These are phyloP conservation scores for Idris sp. DNA, from an alignment of 1,140 invertebrate species.

Conservation along the genomic window DNA sequence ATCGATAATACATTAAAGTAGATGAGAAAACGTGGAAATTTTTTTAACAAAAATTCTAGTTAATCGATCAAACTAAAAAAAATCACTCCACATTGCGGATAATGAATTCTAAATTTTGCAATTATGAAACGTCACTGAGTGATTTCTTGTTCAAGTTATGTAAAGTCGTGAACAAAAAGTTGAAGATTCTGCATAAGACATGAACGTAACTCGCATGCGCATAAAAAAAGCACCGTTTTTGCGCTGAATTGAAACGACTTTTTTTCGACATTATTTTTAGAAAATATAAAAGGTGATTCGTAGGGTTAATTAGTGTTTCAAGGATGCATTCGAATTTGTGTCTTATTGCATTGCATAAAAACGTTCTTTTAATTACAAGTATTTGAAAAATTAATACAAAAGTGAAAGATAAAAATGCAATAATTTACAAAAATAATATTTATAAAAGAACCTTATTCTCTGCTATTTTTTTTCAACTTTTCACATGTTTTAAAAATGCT, in stretches of 20 bases:
- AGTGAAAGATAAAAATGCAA: no score
- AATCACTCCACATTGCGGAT: constrained; percentile 50
- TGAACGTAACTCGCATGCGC: constrained; percentile 30
- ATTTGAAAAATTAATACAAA: no score
- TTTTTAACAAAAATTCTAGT: constrained; percentile 41
- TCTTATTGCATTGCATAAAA: constrained; percentile 16
- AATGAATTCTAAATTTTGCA: constrained; percentile 60
- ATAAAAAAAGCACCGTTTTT: constrained; percentile 52
- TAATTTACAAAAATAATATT: no score
- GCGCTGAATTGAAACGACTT: constrained; percentile 49
- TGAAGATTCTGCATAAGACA: constrained; percentile 60
- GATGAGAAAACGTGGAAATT: constrained; percentile 34
- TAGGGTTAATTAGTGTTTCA: constrained; percentile 58
- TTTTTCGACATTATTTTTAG: constrained; percentile 54
- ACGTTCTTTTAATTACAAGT: constrained; percentile 2
- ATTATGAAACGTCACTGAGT: constrained; percentile 48
- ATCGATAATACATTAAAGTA: constrained; percentile 29
- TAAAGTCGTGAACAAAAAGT: constrained; percentile 57
- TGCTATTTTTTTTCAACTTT: no score
- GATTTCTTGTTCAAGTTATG: constrained; percentile 58
- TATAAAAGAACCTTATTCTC: no score
- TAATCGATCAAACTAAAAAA: constrained; percentile 31
- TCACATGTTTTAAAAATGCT: no score
- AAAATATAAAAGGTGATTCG: constrained; percentile 57
- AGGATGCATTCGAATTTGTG: constrained; percentile 55